Percentiles rank a stretch among this genome's conserved stretches.
These are phyloP conservation scores for Adelognathus sp. DNA, from an alignment of 2,888 invertebrate genomes.

Conservation along the genomic window DNA sequence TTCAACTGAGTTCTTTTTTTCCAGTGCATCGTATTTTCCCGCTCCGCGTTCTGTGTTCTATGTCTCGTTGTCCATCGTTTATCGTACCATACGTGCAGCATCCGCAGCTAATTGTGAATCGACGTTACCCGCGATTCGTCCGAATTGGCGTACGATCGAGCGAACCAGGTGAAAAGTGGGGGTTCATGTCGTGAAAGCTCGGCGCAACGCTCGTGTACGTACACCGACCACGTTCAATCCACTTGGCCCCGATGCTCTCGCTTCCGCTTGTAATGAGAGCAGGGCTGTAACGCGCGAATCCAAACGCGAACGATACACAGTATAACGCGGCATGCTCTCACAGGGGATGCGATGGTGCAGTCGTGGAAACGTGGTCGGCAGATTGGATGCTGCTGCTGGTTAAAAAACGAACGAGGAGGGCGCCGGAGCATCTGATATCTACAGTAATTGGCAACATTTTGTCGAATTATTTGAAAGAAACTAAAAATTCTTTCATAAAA, in stretches of 20 bases:
- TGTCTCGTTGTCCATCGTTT: neutral
- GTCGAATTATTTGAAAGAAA: too few relatives aligned
- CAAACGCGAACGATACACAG: neutral
- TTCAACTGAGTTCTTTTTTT: neutral
- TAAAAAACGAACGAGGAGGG: neutral
- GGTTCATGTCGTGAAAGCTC: constrained; percentile 31
- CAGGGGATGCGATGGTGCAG: neutral
- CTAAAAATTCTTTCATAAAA: too few relatives aligned
- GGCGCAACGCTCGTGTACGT: neutral
- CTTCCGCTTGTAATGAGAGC: constrained; percentile 46
- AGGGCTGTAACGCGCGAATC: constrained; percentile 8
- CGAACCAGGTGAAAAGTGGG: constrained; percentile 11
- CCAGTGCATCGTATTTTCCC: constrained; percentile 8
- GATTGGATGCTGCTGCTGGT: neutral
- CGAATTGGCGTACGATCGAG: constrained; percentile 41
- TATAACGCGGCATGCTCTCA: neutral
- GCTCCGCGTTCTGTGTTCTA: neutral
- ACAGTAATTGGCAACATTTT: too few relatives aligned
- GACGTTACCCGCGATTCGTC: constrained; percentile 34
- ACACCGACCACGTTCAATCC: constrained; percentile 37
- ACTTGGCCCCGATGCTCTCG: constrained; percentile 5
- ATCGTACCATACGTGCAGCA: constrained; percentile 2
- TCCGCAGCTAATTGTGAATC: constrained; percentile 51
- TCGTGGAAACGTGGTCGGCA: neutral
- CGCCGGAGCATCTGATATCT: neutral